Evolutionary conservation across 2,113 vertebrate genomes (phyloP).

Genomic region (Urocitellus parryii): DNA sequence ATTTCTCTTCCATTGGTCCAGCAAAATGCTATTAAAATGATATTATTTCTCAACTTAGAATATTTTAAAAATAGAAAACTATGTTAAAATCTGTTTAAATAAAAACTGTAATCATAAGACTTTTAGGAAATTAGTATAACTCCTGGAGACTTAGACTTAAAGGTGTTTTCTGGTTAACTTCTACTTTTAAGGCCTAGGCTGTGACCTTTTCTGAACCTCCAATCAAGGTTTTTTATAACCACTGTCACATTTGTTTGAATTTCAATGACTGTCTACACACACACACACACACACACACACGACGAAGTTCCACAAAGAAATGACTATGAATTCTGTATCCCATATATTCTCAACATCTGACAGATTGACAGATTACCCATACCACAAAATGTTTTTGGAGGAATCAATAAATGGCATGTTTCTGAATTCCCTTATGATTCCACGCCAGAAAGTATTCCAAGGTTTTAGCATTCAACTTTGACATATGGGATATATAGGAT

Average conservation of each 20-base stretch:
- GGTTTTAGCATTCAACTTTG: neutral
- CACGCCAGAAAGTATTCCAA: neutral
- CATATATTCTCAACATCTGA: neutral
- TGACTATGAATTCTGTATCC: neutral
- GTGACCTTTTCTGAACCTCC: neutral
- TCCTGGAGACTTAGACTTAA: neutral
- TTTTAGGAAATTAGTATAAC: neutral
- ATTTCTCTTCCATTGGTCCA: neutral
- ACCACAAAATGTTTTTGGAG: neutral
- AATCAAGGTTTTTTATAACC: neutral
- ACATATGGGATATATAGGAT: neutral
- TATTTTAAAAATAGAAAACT: neutral
- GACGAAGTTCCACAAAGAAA: neutral
- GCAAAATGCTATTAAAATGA: conserved; percentile 33
- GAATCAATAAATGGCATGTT: neutral
- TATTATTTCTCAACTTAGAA: neutral
- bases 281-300: too few species aligned
- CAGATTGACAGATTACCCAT: neutral
- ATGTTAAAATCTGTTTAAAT: neutral
- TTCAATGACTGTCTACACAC: neutral
- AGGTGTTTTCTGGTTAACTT: neutral
- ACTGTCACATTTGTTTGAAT: neutral
- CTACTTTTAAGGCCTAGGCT: neutral
- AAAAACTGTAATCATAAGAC: neutral
- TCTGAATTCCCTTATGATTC: neutral